Conservation (phyloP, 2,797 vertebrate genomes). For the Arctocebus calabarensis region DNA sequence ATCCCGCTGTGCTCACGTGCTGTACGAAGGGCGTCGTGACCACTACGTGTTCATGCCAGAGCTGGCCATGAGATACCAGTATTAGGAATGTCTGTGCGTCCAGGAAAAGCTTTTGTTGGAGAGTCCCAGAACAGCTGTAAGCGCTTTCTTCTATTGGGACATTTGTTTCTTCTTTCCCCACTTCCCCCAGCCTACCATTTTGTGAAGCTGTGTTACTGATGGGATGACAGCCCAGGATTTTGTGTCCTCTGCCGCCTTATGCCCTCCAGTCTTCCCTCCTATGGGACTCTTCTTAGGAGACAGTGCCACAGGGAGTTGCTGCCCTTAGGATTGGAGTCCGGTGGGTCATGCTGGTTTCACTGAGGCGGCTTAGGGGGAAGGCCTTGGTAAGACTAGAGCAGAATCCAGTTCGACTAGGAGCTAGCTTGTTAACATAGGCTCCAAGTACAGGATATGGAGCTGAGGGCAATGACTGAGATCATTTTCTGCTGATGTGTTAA, state of each 20-base stretch:
- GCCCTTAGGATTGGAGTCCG: constrained; percentile 28
- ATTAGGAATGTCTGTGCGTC: constrained; percentile 86
- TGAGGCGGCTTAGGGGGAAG: neutral
- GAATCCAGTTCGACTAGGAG: neutral
- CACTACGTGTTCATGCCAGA: constrained; percentile 69
- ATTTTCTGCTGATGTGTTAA: neutral
- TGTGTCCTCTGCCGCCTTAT: constrained; percentile 39
- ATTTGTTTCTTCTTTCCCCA: constrained; percentile 82
- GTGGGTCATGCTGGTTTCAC: neutral
- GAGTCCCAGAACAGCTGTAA: constrained; percentile 83
- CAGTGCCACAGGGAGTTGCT: neutral
- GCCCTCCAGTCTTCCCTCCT: neutral
- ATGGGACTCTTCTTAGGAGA: neutral
- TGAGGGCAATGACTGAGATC: neutral
- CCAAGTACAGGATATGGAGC: neutral
- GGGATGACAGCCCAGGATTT: neutral
- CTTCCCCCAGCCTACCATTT: constrained; percentile 26
- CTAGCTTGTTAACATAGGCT: neutral
- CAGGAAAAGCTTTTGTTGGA: constrained; percentile 82
- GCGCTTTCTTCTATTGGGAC: constrained; percentile 85
- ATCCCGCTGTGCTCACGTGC: constrained; percentile 78
- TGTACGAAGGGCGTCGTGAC: constrained; percentile 81
- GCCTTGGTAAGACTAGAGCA: neutral
- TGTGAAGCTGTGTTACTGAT: constrained; percentile 4
- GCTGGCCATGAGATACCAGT: constrained; percentile 85